Percentiles rank a stretch among this genome's conserved stretches.
These are phyloP conservation scores for Colletes latitarsis DNA, from an alignment of 1,140 invertebrate species.

Conservation along the genomic window DNA sequence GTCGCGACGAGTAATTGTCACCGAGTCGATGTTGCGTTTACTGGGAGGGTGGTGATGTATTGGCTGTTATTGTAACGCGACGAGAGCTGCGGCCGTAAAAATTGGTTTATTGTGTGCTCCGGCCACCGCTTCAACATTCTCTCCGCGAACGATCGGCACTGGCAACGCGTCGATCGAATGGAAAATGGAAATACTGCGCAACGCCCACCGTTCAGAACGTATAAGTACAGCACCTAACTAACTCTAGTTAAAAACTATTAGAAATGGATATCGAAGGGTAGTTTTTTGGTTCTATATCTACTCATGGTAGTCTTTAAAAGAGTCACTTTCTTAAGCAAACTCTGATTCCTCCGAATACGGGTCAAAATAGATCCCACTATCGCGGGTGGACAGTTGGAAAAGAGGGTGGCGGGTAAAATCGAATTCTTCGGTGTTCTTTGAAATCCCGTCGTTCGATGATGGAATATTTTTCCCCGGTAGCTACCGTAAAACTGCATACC, in stretches of 20 bases:
- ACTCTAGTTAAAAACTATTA: no score
- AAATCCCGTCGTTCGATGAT: neutral
- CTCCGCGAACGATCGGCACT: neutral
- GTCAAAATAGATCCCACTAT: no score
- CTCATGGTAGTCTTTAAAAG: no score
- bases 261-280: no score
- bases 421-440: no score
- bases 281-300: no score
- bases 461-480: constrained; percentile 51
- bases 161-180: neutral
- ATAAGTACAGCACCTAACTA: no score
- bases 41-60: constrained; percentile 38
- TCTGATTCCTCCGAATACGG: no score
- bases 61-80: constrained; percentile 45
- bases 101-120: constrained; percentile 36
- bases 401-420: no score
- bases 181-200: neutral
- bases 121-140: neutral
- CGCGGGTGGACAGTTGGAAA: no score
- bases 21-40: constrained; percentile 40
- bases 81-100: constrained; percentile 39
- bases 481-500: constrained; percentile 41
- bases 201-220: no score
- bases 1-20: constrained; percentile 49
- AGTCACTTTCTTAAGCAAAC: no score